Base-by-base conservation (phyloP, 1,140 invertebrate species). In the Ceratina calcarata region DNA sequence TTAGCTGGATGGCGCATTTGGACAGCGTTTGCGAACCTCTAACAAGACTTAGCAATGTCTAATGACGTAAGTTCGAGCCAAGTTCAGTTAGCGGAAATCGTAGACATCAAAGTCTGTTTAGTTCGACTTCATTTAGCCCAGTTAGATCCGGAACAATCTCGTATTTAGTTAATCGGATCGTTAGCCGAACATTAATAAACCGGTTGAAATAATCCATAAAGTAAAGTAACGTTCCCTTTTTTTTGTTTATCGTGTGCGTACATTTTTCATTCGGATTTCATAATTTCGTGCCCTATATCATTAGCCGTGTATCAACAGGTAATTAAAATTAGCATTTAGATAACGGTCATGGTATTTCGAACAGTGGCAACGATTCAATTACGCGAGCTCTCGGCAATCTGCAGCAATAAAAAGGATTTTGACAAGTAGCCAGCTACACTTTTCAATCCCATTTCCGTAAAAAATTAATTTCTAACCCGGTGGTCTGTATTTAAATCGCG, bases 251-350 rank as follows among this genome's bases (percentile, higher is more conserved):
- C 37, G 37, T 45, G 0, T 6, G 37, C 37, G 37, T 10, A 10
- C 3, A 10, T 45, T 45, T 45, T 45, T 45, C 37, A 10, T 10
- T 20, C 57, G 18, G 16, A 55, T 8, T 15, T 61, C 37, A 45
- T 45, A 45, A 45, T 61, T 7, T 8, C 16, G 3, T 15, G 6
- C 24, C 8, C 7, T n/a, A n/a, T 68, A 53, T 55, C 18, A 55
- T 68, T 55, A n/a, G 22, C 24, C 18, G 22, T 24, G 24, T 55
- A 69, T 69, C 51, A 32, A 55, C 51, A 16, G 51, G 10, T 70
- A 57, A 70, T 70, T 70, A 70, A 70, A 72, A 72, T 72, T 72
- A 61, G 57, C 70, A 72, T 72, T 72, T 72, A 71, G 32, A 71
- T 60, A 45, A 71, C 57, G 16, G 18, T 15, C 24, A 24, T 15